Evolutionary conservation across 2,888 invertebrate species (phyloP).

Genomic region (Diploptera punctata): DNA sequence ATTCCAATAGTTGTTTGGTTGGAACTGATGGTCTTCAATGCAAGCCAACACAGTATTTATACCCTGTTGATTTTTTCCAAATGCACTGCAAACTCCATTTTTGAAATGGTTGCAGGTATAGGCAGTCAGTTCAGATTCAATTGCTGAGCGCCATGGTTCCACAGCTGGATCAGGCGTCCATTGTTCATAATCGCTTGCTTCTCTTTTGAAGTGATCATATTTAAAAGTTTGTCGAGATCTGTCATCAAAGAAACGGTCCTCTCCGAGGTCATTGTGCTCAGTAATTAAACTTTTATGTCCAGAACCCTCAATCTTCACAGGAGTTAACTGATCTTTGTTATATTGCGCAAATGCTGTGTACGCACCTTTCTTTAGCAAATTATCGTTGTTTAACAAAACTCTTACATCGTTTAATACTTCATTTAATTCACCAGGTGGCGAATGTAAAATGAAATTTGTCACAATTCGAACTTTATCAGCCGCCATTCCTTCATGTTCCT

Average conservation of each 20-base stretch:
- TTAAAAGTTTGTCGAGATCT: conserved; percentile 94
- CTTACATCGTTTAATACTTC: conserved; percentile 99
- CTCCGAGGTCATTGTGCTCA: conserved; percentile 95
- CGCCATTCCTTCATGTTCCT: conserved; percentile 70
- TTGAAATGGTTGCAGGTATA: conserved; percentile 89
- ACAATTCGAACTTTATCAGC: conserved; percentile 94
- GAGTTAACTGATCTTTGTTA: conserved; percentile 99
- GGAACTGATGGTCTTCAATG: conserved; percentile 99
- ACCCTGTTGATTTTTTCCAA: conserved; percentile 55
- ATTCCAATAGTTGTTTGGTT: conserved; percentile 96
- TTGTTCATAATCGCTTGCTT: conserved; percentile 88
- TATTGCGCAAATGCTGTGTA: conserved; percentile 95
- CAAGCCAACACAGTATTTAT: conserved; percentile 87
- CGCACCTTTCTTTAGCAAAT: conserved; percentile 92
- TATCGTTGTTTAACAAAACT: conserved; percentile 93
- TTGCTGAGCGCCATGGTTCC: conserved; percentile 91
- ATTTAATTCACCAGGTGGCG: conserved; percentile 99
- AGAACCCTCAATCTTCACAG: conserved; percentile 90
- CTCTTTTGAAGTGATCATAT: conserved; percentile 97
- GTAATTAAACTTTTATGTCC: conserved; percentile 92
- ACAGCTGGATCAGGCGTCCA: too few species aligned
- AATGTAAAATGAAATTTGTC: conserved; percentile 97
- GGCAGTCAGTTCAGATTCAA: conserved; percentile 87
- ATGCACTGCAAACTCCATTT: too few species aligned
- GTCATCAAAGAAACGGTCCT: conserved; percentile 94